Evolutionary conservation across 2,113 vertebrate species (phyloP).

Genomic region (Hiodon tergisus): DNA sequence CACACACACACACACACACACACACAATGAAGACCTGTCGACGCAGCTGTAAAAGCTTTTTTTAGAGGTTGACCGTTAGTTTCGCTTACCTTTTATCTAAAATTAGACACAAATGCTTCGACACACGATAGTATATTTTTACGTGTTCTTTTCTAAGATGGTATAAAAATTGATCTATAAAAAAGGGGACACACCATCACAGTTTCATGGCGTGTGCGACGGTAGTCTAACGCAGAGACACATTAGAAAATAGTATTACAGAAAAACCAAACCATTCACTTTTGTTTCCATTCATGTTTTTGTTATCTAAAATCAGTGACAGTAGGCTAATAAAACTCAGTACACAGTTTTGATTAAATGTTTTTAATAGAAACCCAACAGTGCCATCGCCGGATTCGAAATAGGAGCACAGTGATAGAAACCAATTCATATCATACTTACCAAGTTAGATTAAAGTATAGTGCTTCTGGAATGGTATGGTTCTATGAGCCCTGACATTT

Average conservation of each 20-base stretch:
- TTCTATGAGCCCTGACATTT: not conserved
- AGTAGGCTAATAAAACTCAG: not conserved
- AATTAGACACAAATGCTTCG: conserved; percentile 34
- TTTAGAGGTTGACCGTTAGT: not conserved
- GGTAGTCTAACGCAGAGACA: not conserved
- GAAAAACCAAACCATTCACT: too few relatives aligned
- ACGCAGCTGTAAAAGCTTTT: too few relatives aligned
- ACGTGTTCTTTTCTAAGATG: conserved; percentile 49
- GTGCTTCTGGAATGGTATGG: not conserved
- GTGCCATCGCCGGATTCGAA: conserved; percentile 44
- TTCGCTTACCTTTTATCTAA: conserved; percentile 32
- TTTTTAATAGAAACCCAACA: conserved; percentile 61
- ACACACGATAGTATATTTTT: conserved; percentile 48
- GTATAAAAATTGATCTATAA: conserved; percentile 35
- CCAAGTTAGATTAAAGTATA: not conserved
- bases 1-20: too few relatives aligned
- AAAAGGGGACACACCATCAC: conserved; percentile 4
- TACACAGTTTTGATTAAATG: conserved; percentile 42
- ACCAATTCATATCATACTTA: not conserved
- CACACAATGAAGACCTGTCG: too few relatives aligned
- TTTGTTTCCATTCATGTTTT: too few relatives aligned
- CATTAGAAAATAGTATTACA: too few relatives aligned
- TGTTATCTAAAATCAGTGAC: too few relatives aligned
- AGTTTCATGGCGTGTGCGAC: too few relatives aligned
- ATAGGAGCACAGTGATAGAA: conserved; percentile 13